Percentiles rank a stretch among this genome's conserved stretches.
phyloP scores from a whole-genome alignment of 2,113 vertebrate genomes.

The Albula goreensis region DNA sequence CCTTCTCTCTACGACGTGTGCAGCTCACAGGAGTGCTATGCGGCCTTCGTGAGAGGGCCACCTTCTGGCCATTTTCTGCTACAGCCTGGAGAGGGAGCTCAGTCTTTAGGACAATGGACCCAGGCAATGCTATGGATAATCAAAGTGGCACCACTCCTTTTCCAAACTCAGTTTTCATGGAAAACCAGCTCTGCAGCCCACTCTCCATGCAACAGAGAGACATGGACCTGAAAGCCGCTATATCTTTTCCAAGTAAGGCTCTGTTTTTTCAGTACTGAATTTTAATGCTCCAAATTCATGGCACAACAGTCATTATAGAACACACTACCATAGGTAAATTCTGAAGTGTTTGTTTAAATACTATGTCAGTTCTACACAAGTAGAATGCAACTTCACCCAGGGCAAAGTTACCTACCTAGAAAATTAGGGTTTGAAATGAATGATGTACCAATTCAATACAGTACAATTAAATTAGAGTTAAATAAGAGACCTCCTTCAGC shows the following conservation, averaged over 20 bases:
- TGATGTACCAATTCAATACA: no score
- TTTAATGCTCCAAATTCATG: slow-evolving; percentile 12
- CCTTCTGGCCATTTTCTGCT: slow-evolving; percentile 29
- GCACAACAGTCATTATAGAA: not conserved
- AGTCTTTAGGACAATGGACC: slow-evolving; percentile 15
- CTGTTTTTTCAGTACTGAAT: not conserved
- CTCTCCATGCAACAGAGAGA: slow-evolving; percentile 40
- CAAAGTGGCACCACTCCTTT: slow-evolving; percentile 44
- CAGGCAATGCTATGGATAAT: slow-evolving; percentile 38
- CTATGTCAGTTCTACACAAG: no score
- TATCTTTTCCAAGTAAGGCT: slow-evolving; percentile 75
- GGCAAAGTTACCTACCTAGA: no score
- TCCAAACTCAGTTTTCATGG: slow-evolving; percentile 49
- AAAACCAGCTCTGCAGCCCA: slow-evolving; percentile 52
- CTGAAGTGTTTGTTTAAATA: no score
- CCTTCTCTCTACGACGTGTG: slow-evolving; percentile 64
- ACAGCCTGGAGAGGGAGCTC: slow-evolving; percentile 26
- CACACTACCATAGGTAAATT: no score
- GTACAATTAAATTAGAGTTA: no score
- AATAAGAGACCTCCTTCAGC: no score
- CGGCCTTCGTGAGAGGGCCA: slow-evolving; percentile 24
- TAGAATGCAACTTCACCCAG: no score
- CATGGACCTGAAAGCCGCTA: slow-evolving; percentile 48
- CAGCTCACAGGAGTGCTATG: slow-evolving; percentile 30
- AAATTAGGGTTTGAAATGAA: no score